Evolutionary conservation across 2,113 vertebrate species (phyloP).

Genomic region (Nasalis larvatus): DNA sequence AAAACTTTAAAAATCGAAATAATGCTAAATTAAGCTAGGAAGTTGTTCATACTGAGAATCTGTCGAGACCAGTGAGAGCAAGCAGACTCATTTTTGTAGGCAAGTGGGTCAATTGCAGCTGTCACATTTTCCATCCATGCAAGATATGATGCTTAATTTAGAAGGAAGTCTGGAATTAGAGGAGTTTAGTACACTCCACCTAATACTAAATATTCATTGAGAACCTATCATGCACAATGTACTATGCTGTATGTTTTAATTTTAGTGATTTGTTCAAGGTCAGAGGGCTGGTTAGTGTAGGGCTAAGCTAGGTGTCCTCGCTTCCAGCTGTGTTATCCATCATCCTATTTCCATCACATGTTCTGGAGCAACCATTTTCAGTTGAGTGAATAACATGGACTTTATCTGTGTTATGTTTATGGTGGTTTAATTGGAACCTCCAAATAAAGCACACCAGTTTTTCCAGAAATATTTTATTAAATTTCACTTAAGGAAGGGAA

Average conservation of each 20-base stretch:
- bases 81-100: background rate
- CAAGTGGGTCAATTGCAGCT: background rate
- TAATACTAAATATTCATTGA: conserved; percentile 63
- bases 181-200: conserved; percentile 13
- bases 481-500: background rate
- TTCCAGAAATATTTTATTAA: conserved; percentile 1
- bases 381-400: background rate
- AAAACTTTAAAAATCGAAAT: background rate
- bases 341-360: background rate
- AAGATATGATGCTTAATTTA: conserved; percentile 48
- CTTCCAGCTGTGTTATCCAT: background rate
- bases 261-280: conserved; percentile 61
- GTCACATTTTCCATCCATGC: conserved; percentile 28
- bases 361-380: background rate
- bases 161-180: conserved; percentile 21
- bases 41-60: background rate
- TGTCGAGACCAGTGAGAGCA: background rate
- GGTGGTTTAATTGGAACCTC: background rate
- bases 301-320: background rate
- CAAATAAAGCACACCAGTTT: background rate
- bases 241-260: conserved; percentile 52
- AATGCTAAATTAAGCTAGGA: background rate
- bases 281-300: conserved; percentile 43
- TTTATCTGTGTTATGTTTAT: background rate
- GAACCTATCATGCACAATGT: background rate